Evolutionary conservation across 1,140 invertebrate genomes (phyloP), one percentile per base, ranked within the genome.

Genomic region (Branchinecta lindahli): DNA sequence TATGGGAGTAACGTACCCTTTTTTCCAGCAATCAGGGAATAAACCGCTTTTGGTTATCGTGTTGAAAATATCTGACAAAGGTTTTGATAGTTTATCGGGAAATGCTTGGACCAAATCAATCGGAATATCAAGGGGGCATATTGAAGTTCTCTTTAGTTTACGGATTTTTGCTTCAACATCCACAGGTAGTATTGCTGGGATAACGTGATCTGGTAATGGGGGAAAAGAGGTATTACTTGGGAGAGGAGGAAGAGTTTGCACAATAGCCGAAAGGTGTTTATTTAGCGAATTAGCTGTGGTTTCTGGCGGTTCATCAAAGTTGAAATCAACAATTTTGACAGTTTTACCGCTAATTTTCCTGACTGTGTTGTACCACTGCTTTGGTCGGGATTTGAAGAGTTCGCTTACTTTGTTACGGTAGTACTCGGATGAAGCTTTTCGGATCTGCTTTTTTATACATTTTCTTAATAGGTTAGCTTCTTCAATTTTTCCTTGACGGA

Each of bases 381-480:
- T 61, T 20, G 52, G 52, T 20, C 52, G 52, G 12, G 52, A 12
- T 61, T 61, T 61, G 18, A 61, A 61, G 52, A 61, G 52, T 61
- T 61, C 52, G 18, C 52, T 61, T 61, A 61, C 52, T 61, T 61
- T 61, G 52, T 61, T 61, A 61, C 52, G 52, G 52, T 61, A 61
- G 18, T 61, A 61, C 52, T 61, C 12, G 2, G 52, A 12, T 20
- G 52, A 61, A 61, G 52, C 52, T 61, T 61, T 61, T 20, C 52
- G 6, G 18, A 6, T 61, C 52, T 61, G 52, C 52, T 61, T 61
- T 3, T 61, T 61, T 61, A 61, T 61, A 61, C 12, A 61, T 61
- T 61, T 61, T 61, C 52, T 61, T 61, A 61, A 20, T 61, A 61
- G 52, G 52, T 61, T 61, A 61, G 52, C 52, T 61, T 61, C 52